A percentile compares a stretch with the other conserved stretches of the same genome.
Evolutionary conservation across 1,140 invertebrate genomes (phyloP).

Genomic region (Neodiprion fabricii): DNA sequence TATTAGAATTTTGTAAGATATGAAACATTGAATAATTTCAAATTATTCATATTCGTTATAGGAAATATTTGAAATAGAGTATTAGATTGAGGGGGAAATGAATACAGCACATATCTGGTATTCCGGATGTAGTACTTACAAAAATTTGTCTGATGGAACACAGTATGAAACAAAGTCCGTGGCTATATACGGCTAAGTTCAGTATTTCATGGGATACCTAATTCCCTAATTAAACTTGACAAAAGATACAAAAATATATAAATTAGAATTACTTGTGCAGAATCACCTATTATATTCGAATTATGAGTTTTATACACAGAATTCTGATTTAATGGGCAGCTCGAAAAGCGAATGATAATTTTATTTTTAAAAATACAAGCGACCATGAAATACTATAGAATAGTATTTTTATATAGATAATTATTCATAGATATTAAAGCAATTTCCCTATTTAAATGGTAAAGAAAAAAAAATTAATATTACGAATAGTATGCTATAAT

Average conservation of each 20-base stretch:
- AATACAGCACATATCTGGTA: slow-evolving; percentile 7
- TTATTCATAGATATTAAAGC: neutral
- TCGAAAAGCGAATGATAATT: neutral
- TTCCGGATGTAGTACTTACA: neutral
- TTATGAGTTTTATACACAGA: neutral
- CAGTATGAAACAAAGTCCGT: neutral
- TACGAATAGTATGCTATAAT: slow-evolving; percentile 25
- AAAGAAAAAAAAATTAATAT: slow-evolving; percentile 8
- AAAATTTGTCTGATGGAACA: neutral
- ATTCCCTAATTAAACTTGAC: neutral
- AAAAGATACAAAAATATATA: neutral
- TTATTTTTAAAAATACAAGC: neutral
- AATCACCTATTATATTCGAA: neutral
- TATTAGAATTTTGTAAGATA: neutral
- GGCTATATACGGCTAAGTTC: neutral
- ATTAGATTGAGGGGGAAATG: neutral
- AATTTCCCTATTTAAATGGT: neutral
- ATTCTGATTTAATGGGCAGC: neutral
- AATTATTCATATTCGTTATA: neutral
- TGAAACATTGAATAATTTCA: neutral
- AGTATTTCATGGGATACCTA: neutral
- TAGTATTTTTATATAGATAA: slow-evolving; percentile 6
- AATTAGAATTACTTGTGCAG: too few species aligned
- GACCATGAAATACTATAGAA: slow-evolving; percentile 6
- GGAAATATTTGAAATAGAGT: neutral